Evolutionary conservation across 2,113 vertebrate species (phyloP), one percentile per base, ranked within the genome.

Genomic region (Leucosticte australis): DNA sequence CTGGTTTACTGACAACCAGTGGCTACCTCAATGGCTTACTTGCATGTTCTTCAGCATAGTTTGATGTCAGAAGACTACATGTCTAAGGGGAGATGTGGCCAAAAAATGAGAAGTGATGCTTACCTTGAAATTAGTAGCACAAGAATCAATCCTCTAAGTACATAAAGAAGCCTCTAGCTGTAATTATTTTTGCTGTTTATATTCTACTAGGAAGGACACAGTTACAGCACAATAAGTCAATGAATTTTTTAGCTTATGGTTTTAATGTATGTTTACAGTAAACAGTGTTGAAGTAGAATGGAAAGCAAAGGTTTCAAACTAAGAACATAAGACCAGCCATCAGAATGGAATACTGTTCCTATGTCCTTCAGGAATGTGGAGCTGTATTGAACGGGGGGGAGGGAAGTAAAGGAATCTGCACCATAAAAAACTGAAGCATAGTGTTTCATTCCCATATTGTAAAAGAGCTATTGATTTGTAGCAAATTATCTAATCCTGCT

Each of bases 301-400:
- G 75, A 92, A 88, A 78, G 15, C 9, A 76, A 53, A 57, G 50
- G 30, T 69, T 83, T 65, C 59, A 17, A 65, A 49, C 6, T 23
- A 68, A 83, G 23, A 65, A 50, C 3, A 15, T 46, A 80, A 83
- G 28, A 27, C 14, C 33, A 47, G 35, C 30, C 70, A 35, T 35
- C 22, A 86, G 80, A 96, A 39, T 49, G 37, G 44, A 89, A 17
- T 31, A 35, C 3, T 69, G 24, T 49, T 83, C n/a, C 31, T 49
- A 3, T 21, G 37, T 76, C 31, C 24, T 79, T 79, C n/a, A 64
- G 35, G 52, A 81, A 70, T 10, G 13, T 28, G n/a, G 12, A 62
- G 20, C 4, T 33, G 3, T 26, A 22, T 20, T 33, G 10, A 56
- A 33, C 1, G 0, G 4, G 3, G 8, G 4, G 4, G 1, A 6